These are phyloP conservation scores for Micromys minutus DNA, from an alignment of 2,113 vertebrate genomes.

Conservation along the genomic window DNA sequence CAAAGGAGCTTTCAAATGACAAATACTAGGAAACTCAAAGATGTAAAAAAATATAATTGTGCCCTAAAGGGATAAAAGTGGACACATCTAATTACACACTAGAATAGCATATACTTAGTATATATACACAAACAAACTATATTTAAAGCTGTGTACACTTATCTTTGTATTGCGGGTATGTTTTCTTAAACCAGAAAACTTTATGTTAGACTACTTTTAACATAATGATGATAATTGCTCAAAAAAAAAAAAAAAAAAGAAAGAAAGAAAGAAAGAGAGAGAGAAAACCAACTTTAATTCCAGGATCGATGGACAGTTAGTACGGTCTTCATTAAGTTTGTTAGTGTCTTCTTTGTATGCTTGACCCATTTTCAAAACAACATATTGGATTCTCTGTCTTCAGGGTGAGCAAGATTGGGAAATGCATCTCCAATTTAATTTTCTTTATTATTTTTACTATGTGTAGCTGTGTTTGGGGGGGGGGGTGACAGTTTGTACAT, in stretches of 20 bases:
- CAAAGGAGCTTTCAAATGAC: background rate
- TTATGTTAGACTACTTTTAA: background rate
- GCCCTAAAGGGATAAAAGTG: background rate
- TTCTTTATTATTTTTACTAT: background rate
- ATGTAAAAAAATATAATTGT: background rate
- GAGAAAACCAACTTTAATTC: no score
- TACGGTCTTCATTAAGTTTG: background rate
- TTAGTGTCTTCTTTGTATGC: background rate
- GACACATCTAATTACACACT: background rate
- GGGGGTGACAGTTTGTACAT: no score
- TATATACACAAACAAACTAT: background rate
- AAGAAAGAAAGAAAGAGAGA: no score
- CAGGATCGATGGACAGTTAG: background rate
- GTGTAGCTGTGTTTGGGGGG: background rate
- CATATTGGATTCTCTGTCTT: background rate
- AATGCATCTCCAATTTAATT: background rate
- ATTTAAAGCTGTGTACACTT: background rate
- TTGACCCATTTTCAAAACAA: background rate
- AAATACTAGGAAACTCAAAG: slow-evolving; percentile 35
- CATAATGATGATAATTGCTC: background rate
- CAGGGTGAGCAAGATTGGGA: background rate
- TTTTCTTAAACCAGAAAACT: background rate
- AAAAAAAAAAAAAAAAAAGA: background rate
- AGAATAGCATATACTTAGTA: background rate
- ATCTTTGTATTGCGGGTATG: background rate